A percentile compares a stretch with the other conserved stretches of the same genome.
Evolutionary conservation across 2,797 vertebrate genomes (phyloP).

Genomic region (Thalassophryne amazonica): DNA sequence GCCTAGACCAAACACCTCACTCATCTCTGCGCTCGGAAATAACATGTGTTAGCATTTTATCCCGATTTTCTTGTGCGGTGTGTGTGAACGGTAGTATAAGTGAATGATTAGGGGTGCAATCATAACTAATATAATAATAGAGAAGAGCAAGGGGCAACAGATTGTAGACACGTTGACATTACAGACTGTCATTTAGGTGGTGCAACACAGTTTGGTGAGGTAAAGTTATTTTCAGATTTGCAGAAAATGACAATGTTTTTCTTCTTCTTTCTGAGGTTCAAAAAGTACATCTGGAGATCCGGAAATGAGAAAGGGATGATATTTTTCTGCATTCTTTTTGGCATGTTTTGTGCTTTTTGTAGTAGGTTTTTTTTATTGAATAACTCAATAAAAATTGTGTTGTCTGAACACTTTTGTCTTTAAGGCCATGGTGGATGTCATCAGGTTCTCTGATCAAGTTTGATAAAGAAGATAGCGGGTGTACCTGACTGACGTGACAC

Average conservation of each 20-base stretch:
- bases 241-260: slow-evolving; percentile 5
- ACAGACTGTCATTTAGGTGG: slow-evolving; percentile 19
- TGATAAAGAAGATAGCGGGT: too few relatives aligned
- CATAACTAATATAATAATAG: slow-evolving; percentile 51
- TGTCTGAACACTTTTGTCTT: too few relatives aligned
- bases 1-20: slow-evolving; percentile 62
- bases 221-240: slow-evolving; percentile 13
- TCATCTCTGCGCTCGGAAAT: slow-evolving; percentile 47
- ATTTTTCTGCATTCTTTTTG: too few relatives aligned
- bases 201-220: slow-evolving; percentile 18
- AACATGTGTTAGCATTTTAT: slow-evolving; percentile 58
- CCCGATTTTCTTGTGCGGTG: slow-evolving; percentile 25
- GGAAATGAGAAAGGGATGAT: too few relatives aligned
- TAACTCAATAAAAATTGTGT: too few relatives aligned
- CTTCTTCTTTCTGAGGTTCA: slow-evolving; percentile 1
- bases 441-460: too few relatives aligned
- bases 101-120: slow-evolving; percentile 51
- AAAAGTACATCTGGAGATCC: background rate
- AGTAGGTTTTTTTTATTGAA: too few relatives aligned
- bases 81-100: slow-evolving; percentile 52
- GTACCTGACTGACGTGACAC: too few relatives aligned
- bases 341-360: too few relatives aligned
- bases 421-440: too few relatives aligned
- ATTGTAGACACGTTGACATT: slow-evolving; percentile 15
- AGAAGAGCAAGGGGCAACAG: slow-evolving; percentile 17